phyloP scores from a whole-genome alignment of 2,888 invertebrate genomes.

The Harmothoe impar region DNA sequence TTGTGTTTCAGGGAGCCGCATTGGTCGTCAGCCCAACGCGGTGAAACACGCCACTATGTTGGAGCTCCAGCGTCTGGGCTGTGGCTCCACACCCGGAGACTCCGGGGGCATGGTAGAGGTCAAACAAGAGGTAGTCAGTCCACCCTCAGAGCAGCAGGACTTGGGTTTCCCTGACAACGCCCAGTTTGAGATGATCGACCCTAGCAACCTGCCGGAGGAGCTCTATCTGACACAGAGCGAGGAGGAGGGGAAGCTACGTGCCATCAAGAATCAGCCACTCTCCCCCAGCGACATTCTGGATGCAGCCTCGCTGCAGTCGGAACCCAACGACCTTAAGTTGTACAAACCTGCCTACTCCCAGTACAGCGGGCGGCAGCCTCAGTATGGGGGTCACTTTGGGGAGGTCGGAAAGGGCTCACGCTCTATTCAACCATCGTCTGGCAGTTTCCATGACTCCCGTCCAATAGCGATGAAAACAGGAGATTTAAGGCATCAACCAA shows the following conservation, averaged over 20 bases:
- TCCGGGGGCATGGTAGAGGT: neutral
- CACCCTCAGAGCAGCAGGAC: neutral
- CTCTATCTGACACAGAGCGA: neutral
- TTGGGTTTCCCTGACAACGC: slow-evolving; percentile 20
- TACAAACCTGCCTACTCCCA: no score
- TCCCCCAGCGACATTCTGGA: no score
- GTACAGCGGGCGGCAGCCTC: no score
- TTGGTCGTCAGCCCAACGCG: slow-evolving; percentile 82
- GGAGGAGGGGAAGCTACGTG: slow-evolving; percentile 14
- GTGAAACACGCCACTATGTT: slow-evolving; percentile 81
- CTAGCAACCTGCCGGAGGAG: slow-evolving; percentile 33
- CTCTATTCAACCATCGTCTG: no score
- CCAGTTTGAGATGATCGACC: slow-evolving; percentile 51
- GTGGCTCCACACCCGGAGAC: neutral
- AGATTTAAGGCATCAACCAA: no score
- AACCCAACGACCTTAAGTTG: no score
- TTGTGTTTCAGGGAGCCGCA: slow-evolving; percentile 77
- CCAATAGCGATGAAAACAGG: no score
- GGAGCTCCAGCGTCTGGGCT: slow-evolving; percentile 72
- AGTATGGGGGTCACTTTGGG: no score
- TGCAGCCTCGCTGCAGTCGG: no score
- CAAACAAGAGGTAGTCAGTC: neutral
- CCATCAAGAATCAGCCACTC: no score
- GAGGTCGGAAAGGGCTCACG: no score
- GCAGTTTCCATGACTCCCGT: no score